Conservation (phyloP, 2,888 invertebrate genomes). For the Drosophila rubida region DNA sequence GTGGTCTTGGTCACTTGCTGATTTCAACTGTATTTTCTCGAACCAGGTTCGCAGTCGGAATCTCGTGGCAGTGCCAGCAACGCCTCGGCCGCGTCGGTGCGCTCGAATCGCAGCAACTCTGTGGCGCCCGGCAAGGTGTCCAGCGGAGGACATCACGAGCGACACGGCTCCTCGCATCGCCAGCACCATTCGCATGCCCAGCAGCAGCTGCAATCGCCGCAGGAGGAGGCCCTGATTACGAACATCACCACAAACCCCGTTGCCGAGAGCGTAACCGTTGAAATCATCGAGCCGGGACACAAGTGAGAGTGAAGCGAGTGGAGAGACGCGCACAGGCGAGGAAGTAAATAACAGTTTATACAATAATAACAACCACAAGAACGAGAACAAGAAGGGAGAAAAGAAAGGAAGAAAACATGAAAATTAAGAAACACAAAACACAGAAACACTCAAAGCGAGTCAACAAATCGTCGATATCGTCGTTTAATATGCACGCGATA, state of each 20-base stretch:
- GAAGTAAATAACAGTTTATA: constrained; percentile 12
- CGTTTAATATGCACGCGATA: constrained; percentile 70
- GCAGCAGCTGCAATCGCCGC: constrained; percentile 71
- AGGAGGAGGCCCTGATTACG: constrained; percentile 81
- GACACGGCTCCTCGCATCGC: constrained; percentile 72
- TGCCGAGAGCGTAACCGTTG: constrained; percentile 90
- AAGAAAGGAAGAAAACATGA: neutral
- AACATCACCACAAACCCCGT: constrained; percentile 85
- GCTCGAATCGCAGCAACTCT: constrained; percentile 87
- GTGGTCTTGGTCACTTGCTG: neutral
- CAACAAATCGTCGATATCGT: constrained; percentile 54
- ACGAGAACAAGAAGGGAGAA: neutral
- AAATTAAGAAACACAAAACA: constrained; percentile 22
- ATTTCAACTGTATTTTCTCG: constrained; percentile 5
- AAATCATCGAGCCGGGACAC: constrained; percentile 90
- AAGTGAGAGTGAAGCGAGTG: constrained; percentile 43
- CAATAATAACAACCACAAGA: neutral
- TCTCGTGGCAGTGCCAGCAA: constrained; percentile 92
- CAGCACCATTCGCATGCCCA: constrained; percentile 66
- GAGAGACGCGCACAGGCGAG: neutral
- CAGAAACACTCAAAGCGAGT: constrained; percentile 48
- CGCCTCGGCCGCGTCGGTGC: constrained; percentile 90
- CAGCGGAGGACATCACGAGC: constrained; percentile 70
- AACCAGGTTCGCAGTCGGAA: constrained; percentile 73
- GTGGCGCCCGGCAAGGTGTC: constrained; percentile 81